phyloP scores from a whole-genome alignment of 2,113 vertebrate genomes.

The Callithrix jacchus region DNA sequence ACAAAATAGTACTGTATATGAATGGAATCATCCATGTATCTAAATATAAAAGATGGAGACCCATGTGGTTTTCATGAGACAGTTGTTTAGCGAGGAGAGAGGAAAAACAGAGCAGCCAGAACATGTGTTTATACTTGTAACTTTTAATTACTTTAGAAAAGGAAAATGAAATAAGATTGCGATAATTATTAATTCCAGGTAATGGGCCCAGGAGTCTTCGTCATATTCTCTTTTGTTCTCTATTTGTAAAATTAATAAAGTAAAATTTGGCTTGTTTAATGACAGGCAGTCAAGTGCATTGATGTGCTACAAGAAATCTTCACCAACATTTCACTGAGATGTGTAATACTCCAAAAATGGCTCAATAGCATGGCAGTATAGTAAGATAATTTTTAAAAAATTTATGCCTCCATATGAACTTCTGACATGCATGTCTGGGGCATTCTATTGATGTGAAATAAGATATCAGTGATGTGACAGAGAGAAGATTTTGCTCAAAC shows the following conservation, averaged over 20 bases:
- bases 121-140: neutral
- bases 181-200: neutral
- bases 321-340: neutral
- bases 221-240: neutral
- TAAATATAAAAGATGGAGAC: neutral
- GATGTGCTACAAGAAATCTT: neutral
- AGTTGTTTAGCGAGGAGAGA: neutral
- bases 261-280: neutral
- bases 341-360: neutral
- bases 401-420: neutral
- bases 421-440: neutral
- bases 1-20: neutral
- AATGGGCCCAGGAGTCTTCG: neutral
- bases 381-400: neutral
- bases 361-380: neutral
- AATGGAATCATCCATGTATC: neutral
- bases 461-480: neutral
- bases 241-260: neutral
- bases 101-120: neutral
- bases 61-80: neutral
- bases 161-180: neutral
- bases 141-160: constrained; percentile 13
- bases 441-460: accelerated
- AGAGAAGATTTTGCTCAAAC: neutral
- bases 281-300: neutral